A percentile compares a stretch with the other conserved stretches of the same genome.
Conservation (phyloP, 2,888 invertebrate genomes). For the Rotaria socialis region DNA sequence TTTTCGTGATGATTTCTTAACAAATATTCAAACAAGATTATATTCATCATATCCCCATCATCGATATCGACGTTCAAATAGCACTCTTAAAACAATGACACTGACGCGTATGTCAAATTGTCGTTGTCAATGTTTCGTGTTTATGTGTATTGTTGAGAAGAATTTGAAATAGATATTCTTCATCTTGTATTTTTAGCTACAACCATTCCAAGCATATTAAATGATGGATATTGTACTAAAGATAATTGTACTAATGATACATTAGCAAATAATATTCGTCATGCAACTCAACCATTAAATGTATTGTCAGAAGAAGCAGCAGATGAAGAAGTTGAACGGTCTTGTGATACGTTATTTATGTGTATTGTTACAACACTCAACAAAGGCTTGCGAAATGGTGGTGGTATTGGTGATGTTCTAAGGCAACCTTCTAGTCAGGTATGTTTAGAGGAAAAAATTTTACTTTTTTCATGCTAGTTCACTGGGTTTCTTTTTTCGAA, state of each 20-base stretch:
- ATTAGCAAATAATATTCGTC: neutral
- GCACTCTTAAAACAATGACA: neutral
- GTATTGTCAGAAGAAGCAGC: constrained; percentile 15
- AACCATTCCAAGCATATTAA: neutral
- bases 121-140: neutral
- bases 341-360: constrained; percentile 95
- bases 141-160: neutral
- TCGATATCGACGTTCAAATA: neutral
- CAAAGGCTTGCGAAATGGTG: constrained; percentile 93
- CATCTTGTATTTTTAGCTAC: neutral
- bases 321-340: constrained; percentile 69
- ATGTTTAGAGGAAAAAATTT: constrained; percentile 50
- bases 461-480: too few species aligned
- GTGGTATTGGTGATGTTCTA: constrained; percentile 97
- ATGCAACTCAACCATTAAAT: neutral
- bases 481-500: too few species aligned
- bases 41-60: neutral
- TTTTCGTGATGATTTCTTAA: constrained; percentile 92
- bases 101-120: neutral
- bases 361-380: constrained; percentile 96
- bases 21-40: constrained; percentile 75
- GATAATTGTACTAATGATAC: neutral
- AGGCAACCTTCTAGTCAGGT: constrained; percentile 88
- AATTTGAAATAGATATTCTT: neutral
- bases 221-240: neutral